Evolutionary conservation across 2,888 invertebrate genomes (phyloP), one percentile per base, ranked within the genome.

Genomic region (Aproaerema taeniolella): DNA sequence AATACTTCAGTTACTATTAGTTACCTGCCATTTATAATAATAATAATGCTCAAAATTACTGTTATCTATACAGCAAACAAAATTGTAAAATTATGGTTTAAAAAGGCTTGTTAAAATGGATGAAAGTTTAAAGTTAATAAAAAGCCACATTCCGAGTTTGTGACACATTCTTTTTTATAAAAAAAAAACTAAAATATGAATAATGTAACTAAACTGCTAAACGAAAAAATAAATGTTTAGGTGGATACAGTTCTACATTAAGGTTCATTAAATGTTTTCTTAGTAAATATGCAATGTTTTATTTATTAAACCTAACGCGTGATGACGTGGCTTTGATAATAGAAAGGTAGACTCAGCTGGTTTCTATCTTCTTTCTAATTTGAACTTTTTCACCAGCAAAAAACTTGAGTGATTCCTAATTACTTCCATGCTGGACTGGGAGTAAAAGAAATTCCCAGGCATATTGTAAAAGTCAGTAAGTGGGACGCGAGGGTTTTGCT

Each of bases 231-330:
- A 48, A 50, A 35, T 58, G 59, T 73, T 72, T 68, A 66, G 72
- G 71, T 62, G 56, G 58, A 69, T 60, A 67, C 69, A 77, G 74
- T 75, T 79, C 72, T 79, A 67, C 67, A 67, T 58, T 54, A 58
- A 58, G 62, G 53, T 61, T 69, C 63, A 78, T 68, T 78, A 79
- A 78, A 80, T 77, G 75, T 72, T 68, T 78, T 74, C 68, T 63
- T 51, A 59, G 48, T n/a, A n/a, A n/a, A n/a, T n/a, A n/a, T n/a
- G n/a, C n/a, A n/a, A n/a, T n/a, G n/a, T n/a, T n/a, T n/a, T n/a
- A n/a, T n/a, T n/a, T n/a, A n/a, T n/a, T n/a, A n/a, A n/a, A n/a
- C n/a, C n/a, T n/a, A n/a, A n/a, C n/a, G n/a, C n/a, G n/a, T n/a
- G n/a, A n/a, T n/a, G n/a, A n/a, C n/a, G n/a, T n/a, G n/a, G n/a